phyloP scores from a whole-genome alignment of 1,140 invertebrate species.

The Musca domestica region DNA sequence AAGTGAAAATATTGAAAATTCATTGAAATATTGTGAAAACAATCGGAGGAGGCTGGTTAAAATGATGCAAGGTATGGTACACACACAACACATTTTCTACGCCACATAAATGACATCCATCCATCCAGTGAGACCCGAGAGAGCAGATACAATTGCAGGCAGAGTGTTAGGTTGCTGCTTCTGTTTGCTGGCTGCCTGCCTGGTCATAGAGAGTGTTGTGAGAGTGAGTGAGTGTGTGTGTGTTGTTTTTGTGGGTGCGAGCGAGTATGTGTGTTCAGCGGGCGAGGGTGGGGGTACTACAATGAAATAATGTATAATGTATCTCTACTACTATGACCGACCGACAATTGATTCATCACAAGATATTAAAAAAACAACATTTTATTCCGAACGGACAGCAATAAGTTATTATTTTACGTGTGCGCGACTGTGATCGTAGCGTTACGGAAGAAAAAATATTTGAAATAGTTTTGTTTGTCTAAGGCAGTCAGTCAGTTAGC shows the following conservation, averaged over 20 bases:
- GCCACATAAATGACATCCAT: not conserved
- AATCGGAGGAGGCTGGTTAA: constrained; percentile 16
- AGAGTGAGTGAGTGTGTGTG: not conserved
- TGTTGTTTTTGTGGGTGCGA: not conserved
- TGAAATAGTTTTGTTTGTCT: no score
- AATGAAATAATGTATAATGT: constrained; percentile 1
- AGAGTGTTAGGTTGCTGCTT: not conserved
- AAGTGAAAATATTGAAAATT: not conserved
- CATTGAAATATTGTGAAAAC: constrained; percentile 17
- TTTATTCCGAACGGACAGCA: not conserved
- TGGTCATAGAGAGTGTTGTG: not conserved
- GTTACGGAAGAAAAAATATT: no score
- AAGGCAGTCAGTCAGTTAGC: no score
- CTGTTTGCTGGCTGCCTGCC: no score
- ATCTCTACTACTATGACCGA: constrained; percentile 6
- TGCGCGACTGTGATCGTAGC: no score
- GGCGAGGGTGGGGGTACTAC: not conserved
- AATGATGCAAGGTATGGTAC: constrained; percentile 19
- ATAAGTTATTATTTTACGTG: no score
- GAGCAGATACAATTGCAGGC: not conserved
- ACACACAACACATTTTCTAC: constrained; percentile 8
- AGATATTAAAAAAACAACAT: constrained; percentile 15
- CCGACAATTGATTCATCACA: constrained; percentile 17
- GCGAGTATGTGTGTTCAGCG: not conserved
- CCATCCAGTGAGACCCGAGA: no score